A percentile compares a stretch with the other conserved stretches of the same genome.
phyloP scores from a whole-genome alignment of 2,113 vertebrate species.

The Tragulus kanchil region DNA sequence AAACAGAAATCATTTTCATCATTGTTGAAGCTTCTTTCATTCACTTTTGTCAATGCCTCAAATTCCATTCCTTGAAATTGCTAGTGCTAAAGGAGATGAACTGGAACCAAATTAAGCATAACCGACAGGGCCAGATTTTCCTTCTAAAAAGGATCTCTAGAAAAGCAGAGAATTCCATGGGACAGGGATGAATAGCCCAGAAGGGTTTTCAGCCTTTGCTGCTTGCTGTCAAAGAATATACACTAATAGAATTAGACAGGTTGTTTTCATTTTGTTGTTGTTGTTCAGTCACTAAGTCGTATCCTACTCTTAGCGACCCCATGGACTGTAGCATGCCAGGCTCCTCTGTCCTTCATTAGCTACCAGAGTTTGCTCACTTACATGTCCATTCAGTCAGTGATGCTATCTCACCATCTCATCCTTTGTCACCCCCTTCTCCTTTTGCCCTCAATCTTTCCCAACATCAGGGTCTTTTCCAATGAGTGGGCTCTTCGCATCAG shows the following conservation, averaged over 20 bases:
- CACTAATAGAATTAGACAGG: not conserved
- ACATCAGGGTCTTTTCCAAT: not conserved
- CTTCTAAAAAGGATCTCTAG: conserved; percentile 15
- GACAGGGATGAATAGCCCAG: not conserved
- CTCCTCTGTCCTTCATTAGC: not conserved
- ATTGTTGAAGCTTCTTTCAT: not conserved
- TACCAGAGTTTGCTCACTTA: not conserved
- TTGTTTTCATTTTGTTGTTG: not conserved
- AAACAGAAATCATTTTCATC: not conserved
- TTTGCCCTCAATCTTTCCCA: not conserved
- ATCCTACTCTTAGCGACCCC: not conserved
- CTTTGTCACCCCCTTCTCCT: not conserved
- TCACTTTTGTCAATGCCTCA: not conserved
- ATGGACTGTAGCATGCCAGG: not conserved
- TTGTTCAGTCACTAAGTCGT: not conserved
- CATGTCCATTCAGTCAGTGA: not conserved
- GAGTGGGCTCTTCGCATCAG: not conserved
- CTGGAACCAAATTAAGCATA: not conserved
- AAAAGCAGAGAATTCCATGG: not conserved
- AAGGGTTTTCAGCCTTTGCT: not conserved
- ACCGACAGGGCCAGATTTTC: not conserved
- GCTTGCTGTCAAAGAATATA: not conserved
- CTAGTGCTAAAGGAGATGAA: not conserved
- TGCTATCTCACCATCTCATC: not conserved
- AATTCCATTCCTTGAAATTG: not conserved